phyloP scores from a whole-genome alignment of 2,797 vertebrate genomes.

The Sphenopsis melanotis region DNA sequence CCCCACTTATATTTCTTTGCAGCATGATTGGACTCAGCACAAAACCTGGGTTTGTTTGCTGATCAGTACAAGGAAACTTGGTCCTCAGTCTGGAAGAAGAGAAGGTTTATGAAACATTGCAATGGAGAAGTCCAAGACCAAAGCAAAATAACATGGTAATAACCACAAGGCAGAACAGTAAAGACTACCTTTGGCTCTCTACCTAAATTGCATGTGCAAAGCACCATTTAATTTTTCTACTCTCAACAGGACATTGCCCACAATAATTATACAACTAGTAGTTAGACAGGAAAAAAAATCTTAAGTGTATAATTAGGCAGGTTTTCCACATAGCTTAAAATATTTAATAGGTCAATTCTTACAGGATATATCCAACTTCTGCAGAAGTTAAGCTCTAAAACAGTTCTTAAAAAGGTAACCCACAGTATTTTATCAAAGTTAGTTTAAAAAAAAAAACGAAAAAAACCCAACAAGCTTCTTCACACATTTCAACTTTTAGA shows the following conservation, averaged over 20 bases:
- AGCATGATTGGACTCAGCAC: conserved; percentile 89
- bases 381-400: not conserved
- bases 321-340: not conserved
- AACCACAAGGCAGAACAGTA: conserved; percentile 6
- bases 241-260: not conserved
- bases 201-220: not conserved
- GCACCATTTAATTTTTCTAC: not conserved
- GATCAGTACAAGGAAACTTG: conserved; percentile 78
- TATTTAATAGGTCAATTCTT: not conserved
- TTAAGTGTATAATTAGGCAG: not conserved
- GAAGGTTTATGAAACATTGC: conserved; percentile 37
- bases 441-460: fast-evolving
- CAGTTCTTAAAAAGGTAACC: not conserved
- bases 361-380: not conserved
- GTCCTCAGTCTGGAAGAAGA: conserved; percentile 82
- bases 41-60: conserved; percentile 88
- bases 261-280: not conserved
- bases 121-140: not conserved
- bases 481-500: not conserved
- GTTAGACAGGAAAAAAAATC: not conserved
- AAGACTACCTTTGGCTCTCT: not conserved
- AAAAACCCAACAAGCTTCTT: not conserved
- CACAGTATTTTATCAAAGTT: not conserved
- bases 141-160: not conserved
- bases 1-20: conserved; percentile 81